Evolutionary conservation across 2,113 vertebrate genomes (phyloP).

Genomic region (Scomber scombrus): DNA sequence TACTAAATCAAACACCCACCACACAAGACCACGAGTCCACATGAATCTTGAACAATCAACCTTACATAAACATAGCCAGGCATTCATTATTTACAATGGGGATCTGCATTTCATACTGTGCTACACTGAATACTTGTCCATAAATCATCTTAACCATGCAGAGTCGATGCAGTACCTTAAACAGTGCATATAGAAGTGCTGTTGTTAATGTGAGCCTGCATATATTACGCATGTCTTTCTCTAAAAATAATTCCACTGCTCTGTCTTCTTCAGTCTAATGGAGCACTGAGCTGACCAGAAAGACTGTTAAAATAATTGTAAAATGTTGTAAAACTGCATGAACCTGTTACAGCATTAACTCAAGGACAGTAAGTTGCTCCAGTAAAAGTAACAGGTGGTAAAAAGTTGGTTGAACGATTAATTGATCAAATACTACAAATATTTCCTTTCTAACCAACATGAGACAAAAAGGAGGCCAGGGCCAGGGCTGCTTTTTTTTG

Average conservation of each 20-base stretch:
- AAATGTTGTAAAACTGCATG: not conserved
- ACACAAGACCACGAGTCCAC: slow-evolving; percentile 36
- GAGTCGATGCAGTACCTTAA: slow-evolving; percentile 27
- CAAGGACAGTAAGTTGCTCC: not conserved
- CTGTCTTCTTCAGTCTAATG: slow-evolving; percentile 8
- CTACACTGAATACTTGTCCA: slow-evolving; percentile 15
- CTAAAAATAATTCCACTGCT: slow-evolving; percentile 12
- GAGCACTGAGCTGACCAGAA: not conserved
- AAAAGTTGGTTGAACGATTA: not conserved
- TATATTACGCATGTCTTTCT: slow-evolving; percentile 9
- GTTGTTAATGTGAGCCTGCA: not conserved
- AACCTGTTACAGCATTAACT: not conserved
- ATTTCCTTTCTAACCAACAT: not conserved
- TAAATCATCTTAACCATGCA: slow-evolving; percentile 42
- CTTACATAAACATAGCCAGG: slow-evolving; percentile 38
- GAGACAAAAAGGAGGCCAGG: slow-evolving; percentile 1
- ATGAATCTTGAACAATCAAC: slow-evolving; percentile 41
- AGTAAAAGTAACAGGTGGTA: not conserved
- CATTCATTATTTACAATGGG: slow-evolving; percentile 27
- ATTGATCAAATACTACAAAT: not conserved
- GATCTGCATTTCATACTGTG: slow-evolving; percentile 14
- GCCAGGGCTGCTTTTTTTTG: no score
- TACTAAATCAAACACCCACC: slow-evolving; percentile 53
- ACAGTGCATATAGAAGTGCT: slow-evolving; percentile 4
- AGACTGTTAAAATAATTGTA: not conserved